These are phyloP conservation scores for Acholoe squamosa DNA, from an alignment of 2,888 invertebrate species.

Conservation along the genomic window DNA sequence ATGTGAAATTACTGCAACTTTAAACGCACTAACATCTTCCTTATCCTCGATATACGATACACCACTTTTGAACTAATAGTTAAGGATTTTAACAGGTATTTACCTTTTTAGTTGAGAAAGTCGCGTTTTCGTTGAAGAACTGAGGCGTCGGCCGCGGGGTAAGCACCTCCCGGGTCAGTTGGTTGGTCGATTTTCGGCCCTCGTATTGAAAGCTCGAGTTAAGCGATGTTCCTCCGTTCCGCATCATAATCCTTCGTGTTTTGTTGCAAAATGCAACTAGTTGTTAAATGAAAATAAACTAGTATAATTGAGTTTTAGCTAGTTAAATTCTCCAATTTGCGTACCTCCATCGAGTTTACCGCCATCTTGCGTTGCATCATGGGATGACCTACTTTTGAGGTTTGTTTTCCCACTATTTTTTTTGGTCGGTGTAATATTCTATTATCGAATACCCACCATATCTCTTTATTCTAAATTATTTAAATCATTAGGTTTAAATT, in stretches of 20 bases:
- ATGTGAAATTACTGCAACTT: background rate
- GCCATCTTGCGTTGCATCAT: conserved; percentile 63
- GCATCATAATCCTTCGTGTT: conserved; percentile 10
- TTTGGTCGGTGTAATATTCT: background rate
- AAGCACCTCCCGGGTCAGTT: conserved; percentile 40
- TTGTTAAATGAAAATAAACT: background rate
- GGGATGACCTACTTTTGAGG: conserved; percentile 53
- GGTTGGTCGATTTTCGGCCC: conserved; percentile 14
- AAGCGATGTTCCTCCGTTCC: conserved; percentile 26
- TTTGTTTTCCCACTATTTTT: conserved; percentile 8
- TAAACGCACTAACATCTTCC: too few species aligned
- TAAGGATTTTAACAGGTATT: background rate
- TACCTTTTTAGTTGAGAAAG: conserved; percentile 82
- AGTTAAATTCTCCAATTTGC: background rate
- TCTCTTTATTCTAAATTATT: too few species aligned
- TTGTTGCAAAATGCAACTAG: background rate
- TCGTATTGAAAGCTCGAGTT: conserved; percentile 53
- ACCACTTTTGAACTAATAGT: too few species aligned
- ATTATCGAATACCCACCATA: background rate
- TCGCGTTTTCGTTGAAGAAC: conserved; percentile 77
- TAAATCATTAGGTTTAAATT: background rate
- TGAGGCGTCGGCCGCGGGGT: conserved; percentile 80
- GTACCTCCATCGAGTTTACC: conserved; percentile 47
- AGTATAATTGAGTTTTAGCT: background rate
- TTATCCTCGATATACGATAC: too few species aligned